Percentiles rank a stretch among this genome's conserved stretches.
phyloP scores from a whole-genome alignment of 2,888 invertebrate genomes.

The Heterodera filipjevi region DNA sequence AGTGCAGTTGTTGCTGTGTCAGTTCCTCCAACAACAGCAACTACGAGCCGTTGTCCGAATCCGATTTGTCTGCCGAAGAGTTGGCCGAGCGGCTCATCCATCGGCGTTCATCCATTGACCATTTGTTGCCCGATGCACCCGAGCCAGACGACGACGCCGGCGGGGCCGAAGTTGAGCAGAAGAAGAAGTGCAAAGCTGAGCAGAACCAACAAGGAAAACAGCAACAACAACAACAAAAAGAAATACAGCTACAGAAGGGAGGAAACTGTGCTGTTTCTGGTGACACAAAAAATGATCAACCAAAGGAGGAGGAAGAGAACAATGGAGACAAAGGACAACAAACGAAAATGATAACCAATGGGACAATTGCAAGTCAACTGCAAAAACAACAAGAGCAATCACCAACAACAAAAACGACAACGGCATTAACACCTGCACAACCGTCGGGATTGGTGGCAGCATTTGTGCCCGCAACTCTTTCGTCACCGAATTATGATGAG shows the following conservation, averaged over 20 bases:
- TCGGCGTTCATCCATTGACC: slow-evolving; percentile 11
- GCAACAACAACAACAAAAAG: not conserved
- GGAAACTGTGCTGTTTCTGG: too few relatives aligned
- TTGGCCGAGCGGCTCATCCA: slow-evolving; percentile 15
- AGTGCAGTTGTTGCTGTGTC: not conserved
- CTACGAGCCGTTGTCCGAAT: slow-evolving; percentile 15
- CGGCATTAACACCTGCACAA: too few relatives aligned
- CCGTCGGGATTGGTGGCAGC: too few relatives aligned
- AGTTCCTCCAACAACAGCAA: slow-evolving; percentile 14
- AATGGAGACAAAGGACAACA: too few relatives aligned
- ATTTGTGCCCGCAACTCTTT: too few relatives aligned
- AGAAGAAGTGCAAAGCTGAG: not conserved
- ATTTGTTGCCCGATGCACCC: slow-evolving; percentile 6
- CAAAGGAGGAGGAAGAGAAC: too few relatives aligned
- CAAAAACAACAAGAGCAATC: too few relatives aligned
- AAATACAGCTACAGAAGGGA: not conserved
- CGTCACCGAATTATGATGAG: not conserved
- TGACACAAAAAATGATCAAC: too few relatives aligned
- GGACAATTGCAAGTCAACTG: too few relatives aligned
- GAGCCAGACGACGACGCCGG: slow-evolving; percentile 1
- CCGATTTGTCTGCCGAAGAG: not conserved
- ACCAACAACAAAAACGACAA: too few relatives aligned
- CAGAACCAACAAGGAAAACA: too few relatives aligned
- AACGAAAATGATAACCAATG: too few relatives aligned
- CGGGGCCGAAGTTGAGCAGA: not conserved